Conservation (phyloP, 2,113 vertebrate species). For the Paradisaea rubra region DNA sequence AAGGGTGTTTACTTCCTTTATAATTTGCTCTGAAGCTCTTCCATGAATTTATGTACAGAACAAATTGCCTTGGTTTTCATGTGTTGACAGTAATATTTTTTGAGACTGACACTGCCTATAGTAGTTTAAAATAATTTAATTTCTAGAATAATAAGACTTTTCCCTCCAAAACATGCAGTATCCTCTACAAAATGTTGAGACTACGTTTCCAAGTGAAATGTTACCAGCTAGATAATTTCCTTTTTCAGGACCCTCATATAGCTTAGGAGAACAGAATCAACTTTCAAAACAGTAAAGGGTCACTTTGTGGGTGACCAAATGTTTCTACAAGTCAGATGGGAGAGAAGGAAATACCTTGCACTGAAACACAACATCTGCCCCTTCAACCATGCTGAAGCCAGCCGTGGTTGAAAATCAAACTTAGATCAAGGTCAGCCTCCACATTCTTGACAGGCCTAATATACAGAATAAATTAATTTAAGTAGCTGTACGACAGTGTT, state of each 20-base stretch:
- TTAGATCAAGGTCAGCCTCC: background rate
- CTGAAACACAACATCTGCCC: background rate
- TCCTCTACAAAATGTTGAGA: background rate
- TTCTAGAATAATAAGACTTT: background rate
- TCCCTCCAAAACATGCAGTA: background rate
- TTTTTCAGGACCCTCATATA: background rate
- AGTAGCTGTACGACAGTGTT: background rate
- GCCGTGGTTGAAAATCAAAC: background rate
- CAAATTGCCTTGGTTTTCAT: conserved; percentile 4
- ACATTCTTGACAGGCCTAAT: background rate
- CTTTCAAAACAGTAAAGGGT: background rate
- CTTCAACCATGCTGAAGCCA: background rate
- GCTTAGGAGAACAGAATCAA: background rate
- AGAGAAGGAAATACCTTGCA: background rate
- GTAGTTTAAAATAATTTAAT: background rate
- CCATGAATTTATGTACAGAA: background rate
- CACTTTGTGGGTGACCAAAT: background rate
- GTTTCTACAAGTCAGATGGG: background rate
- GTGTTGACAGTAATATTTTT: background rate
- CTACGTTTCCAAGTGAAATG: background rate
- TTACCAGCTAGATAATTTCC: background rate
- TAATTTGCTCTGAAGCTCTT: background rate
- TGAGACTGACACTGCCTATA: background rate
- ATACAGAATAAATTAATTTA: background rate
- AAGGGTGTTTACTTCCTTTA: background rate